phyloP scores from a whole-genome alignment of 2,797 vertebrate genomes.

The Mormyrops attenuatus region DNA sequence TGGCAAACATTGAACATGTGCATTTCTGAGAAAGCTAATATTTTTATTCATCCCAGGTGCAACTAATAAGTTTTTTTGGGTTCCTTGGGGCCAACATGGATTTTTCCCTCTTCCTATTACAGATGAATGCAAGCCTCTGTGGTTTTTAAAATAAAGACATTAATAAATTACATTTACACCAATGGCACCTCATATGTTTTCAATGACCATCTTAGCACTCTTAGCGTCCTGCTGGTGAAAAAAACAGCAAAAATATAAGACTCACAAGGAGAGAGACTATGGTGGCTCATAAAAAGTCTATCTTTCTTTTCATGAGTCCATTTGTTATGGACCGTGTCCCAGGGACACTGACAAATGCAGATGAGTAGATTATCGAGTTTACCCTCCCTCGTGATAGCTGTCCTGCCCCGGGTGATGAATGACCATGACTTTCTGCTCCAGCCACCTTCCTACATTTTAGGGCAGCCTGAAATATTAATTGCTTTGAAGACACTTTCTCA shows the following conservation, averaged over 20 bases:
- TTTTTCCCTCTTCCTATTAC: background rate
- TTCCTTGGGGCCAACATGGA: background rate
- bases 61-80: background rate
- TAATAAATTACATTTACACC: background rate
- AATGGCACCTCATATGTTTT: background rate
- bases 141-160: background rate
- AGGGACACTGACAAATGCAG: background rate
- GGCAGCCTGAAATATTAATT: slow-evolving; percentile 4
- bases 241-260: background rate
- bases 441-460: background rate
- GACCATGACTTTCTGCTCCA: background rate
- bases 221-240: background rate
- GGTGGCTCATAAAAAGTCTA: background rate
- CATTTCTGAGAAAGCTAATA: background rate
- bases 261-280: background rate
- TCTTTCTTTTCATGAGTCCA: background rate
- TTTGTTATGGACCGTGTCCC: background rate
- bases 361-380: background rate
- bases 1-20: background rate
- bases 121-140: background rate
- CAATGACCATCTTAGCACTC: background rate
- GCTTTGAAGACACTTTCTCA: background rate
- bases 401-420: background rate
- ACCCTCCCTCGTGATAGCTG: background rate
- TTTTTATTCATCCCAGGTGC: background rate